These are phyloP conservation scores for Neuroscelio doddi DNA, from an alignment of 2,888 invertebrate genomes.

Conservation along the genomic window DNA sequence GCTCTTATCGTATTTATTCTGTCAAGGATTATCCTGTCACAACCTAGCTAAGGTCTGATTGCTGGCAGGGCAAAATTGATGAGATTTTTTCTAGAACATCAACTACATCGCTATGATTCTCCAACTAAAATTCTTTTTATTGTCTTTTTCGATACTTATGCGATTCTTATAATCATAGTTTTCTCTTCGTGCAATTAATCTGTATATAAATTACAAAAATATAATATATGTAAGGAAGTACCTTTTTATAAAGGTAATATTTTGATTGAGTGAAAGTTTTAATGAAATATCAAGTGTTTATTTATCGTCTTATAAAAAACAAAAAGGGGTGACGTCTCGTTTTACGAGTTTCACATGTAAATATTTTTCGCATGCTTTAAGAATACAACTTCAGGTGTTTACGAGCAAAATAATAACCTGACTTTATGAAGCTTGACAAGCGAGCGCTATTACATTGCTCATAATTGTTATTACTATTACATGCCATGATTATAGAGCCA, in stretches of 20 bases:
- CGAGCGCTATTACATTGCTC: conserved; percentile 55
- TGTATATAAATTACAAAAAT: not conserved
- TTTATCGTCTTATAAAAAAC: not conserved
- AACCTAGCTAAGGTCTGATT: no score
- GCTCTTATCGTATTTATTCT: no score
- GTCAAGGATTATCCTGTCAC: no score
- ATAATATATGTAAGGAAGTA: no score
- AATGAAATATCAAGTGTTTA: not conserved
- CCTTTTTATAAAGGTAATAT: no score
- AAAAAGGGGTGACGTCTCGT: conserved; percentile 7
- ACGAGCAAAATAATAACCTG: conserved; percentile 61
- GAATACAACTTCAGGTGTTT: conserved; percentile 54
- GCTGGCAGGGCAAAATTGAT: no score
- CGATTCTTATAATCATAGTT: no score
- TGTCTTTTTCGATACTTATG: no score
- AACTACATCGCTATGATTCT: no score
- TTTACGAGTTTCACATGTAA: conserved; percentile 6
- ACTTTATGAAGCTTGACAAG: conserved; percentile 63
- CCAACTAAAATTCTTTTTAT: no score
- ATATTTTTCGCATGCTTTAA: conserved; percentile 16
- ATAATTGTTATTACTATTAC: conserved; percentile 62
- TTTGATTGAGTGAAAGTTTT: conserved; percentile 1
- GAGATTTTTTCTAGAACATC: no score
- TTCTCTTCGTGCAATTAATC: no score
- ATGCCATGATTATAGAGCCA: conserved; percentile 50